A percentile compares a stretch with the other conserved stretches of the same genome.
Conservation (phyloP, 1,140 invertebrate species). For the Conus betulinus region DNA sequence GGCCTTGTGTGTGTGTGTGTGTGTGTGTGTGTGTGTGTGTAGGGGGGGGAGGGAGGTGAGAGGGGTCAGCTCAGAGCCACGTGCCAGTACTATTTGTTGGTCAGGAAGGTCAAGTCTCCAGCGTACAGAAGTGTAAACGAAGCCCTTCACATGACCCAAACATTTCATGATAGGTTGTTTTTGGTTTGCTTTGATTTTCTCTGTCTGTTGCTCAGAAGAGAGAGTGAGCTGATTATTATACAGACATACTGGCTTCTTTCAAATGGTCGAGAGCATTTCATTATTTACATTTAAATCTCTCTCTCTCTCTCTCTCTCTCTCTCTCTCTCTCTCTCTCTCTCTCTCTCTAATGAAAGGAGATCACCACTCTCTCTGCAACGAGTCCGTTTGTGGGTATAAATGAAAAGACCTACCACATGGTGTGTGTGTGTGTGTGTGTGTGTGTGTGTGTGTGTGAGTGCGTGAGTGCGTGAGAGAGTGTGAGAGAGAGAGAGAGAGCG, state of each 20-base stretch:
- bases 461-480: not conserved
- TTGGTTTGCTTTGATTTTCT: too few species aligned
- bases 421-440: too few species aligned
- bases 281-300: not conserved
- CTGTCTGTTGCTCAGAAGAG: too few species aligned
- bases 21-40: not conserved
- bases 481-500: not conserved
- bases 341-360: not conserved
- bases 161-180: too few species aligned
- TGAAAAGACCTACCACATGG: too few species aligned
- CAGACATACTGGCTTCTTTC: too few species aligned
- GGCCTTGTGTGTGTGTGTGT: constrained; percentile 8
- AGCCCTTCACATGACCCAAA: too few species aligned
- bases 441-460: not conserved
- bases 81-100: not conserved
- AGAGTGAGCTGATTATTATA: too few species aligned
- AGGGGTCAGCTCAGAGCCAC: not conserved
- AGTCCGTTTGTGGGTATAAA: too few species aligned
- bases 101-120: not conserved
- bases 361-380: too few species aligned
- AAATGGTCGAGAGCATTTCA: too few species aligned
- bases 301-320: constrained; percentile 1
- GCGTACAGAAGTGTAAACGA: too few species aligned
- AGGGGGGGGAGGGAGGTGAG: not conserved
- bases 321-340: not conserved